These are phyloP conservation scores for Bradypus variegatus DNA, from an alignment of 2,797 vertebrate species.

Conservation along the genomic window DNA sequence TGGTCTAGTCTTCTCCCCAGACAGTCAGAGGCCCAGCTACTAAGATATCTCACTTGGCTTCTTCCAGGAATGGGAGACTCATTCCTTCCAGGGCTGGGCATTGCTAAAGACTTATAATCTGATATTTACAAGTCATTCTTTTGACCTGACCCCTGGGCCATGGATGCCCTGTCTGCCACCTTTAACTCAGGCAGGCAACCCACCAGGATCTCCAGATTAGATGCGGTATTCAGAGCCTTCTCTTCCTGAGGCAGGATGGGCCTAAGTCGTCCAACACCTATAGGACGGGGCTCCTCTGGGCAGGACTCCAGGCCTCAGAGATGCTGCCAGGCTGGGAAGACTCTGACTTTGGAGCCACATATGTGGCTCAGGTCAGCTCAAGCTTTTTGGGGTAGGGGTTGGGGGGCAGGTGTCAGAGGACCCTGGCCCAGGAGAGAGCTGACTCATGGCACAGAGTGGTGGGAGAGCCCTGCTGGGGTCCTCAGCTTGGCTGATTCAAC, in stretches of 20 bases:
- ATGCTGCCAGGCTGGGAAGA: not conserved
- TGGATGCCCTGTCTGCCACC: not conserved
- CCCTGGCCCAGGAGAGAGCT: not conserved
- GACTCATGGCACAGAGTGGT: not conserved
- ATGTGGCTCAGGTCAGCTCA: not conserved
- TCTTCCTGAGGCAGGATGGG: not conserved
- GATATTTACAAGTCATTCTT: not conserved
- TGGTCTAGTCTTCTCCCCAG: not conserved
- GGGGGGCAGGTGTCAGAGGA: not conserved
- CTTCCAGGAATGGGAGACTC: not conserved
- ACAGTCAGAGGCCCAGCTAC: not conserved
- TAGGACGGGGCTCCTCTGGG: not conserved
- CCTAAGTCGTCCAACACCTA: not conserved
- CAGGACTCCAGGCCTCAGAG: not conserved
- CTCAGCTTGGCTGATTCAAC: not conserved
- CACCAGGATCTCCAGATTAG: not conserved
- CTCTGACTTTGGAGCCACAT: not conserved
- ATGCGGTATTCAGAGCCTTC: not conserved
- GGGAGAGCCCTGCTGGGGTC: not conserved
- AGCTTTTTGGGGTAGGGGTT: not conserved
- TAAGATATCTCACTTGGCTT: not conserved
- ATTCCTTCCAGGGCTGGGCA: not conserved
- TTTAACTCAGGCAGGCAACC: not conserved
- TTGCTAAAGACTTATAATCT: not conserved
- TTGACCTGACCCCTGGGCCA: not conserved